Evolutionary conservation across 2,888 invertebrate genomes (phyloP).

Genomic region (Oscheius sp.): DNA sequence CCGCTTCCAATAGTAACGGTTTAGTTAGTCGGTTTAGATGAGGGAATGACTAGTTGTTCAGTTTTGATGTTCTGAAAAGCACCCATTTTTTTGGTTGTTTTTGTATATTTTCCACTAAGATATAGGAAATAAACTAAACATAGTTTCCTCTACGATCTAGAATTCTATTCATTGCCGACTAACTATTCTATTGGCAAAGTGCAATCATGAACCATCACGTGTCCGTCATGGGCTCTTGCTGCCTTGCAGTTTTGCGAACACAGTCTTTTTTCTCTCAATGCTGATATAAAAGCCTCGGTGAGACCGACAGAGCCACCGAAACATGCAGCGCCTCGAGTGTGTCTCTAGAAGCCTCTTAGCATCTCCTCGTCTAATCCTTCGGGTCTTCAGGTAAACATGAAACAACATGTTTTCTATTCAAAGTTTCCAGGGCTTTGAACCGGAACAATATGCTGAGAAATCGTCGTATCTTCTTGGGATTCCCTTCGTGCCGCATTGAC

Average conservation of each 20-base stretch:
- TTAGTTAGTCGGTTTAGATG: no score
- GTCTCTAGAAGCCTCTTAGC: conserved; percentile 14
- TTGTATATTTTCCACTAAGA: no score
- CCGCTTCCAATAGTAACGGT: no score
- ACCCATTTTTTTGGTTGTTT: no score
- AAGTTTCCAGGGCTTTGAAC: conserved; percentile 15
- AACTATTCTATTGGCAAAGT: conserved; percentile 15
- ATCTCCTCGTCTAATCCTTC: conserved; percentile 16
- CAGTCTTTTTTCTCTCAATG: neutral
- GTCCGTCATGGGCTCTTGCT: conserved; percentile 23
- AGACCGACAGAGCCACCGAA: neutral
- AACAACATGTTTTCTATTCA: neutral
- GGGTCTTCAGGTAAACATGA: neutral
- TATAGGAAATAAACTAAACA: no score
- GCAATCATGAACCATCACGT: conserved; percentile 11
- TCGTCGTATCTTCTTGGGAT: conserved; percentile 3
- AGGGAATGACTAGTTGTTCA: no score
- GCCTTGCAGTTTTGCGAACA: conserved; percentile 18
- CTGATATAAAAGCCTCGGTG: conserved; percentile 7
- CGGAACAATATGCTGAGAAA: conserved; percentile 17
- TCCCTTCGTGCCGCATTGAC: conserved; percentile 1
- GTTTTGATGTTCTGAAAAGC: no score
- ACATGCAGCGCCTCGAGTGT: conserved; percentile 17
- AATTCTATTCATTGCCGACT: neutral
- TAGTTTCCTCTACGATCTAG: neutral